Evolutionary conservation across 2,113 vertebrate species (phyloP), one percentile per base, ranked within the genome.

Genomic region (Nymphicus hollandicus): DNA sequence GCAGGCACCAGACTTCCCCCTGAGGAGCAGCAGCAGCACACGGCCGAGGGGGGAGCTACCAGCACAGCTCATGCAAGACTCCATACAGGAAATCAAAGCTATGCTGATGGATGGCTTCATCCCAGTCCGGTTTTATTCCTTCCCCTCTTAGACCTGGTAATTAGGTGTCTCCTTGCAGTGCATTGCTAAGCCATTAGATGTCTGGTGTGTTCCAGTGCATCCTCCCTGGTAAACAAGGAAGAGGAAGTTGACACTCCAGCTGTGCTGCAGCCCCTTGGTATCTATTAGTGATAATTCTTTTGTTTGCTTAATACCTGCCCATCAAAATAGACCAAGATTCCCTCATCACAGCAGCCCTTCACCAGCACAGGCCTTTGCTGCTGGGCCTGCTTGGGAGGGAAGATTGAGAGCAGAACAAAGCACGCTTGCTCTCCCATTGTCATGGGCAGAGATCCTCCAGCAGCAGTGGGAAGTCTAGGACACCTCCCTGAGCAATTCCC

Each of bases 241-340:
- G 53, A 53, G 93, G 19, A 89, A 71, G 92, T 18, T n/a, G 41
- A 41, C 52, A 8, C 44, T 93, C 82, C n/a, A 68, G 86, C 86
- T 49, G 64, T 23, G 72, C 12, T 0, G 69, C 55, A 33, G 55
- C 65, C 33, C 49, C 6, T 52, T 78, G 56, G 31, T 65, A 22
- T 33, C 77, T 79, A 37, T 71, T 60, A 55, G 56, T 37, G 88
- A 41, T 37, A 28, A 81, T 49, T 68, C 69, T 71, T 64, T 47
- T 63, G 60, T 83, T 89, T 9, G 68, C 81, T 90, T 88, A 83
- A 71, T 86, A 72, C 86, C 85, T 83, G 64, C 76, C 86, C 77
- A 46, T 89, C 88, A 35, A 81, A 93, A 69, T 17, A 65, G 65
- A 19, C 88, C 43, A 31, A 69, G 65, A 86, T 69, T 71, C 88